Conservation (phyloP, 2,113 vertebrate species). For the Serilophus lunatus region DNA sequence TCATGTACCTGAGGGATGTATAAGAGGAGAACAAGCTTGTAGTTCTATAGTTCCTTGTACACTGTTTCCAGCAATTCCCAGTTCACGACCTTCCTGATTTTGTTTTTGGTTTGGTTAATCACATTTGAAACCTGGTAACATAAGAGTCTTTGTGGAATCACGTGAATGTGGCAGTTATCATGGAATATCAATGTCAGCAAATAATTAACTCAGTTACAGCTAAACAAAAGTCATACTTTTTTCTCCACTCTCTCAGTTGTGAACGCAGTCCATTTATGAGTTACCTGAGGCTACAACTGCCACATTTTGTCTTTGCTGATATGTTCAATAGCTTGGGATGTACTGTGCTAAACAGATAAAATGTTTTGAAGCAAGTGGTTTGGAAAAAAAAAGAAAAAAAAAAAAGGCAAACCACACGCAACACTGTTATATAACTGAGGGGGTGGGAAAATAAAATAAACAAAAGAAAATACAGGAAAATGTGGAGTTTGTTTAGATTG, state of each 20-base stretch:
- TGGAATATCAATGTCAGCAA: conserved; percentile 1
- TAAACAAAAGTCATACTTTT: neutral
- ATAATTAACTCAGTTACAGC: conserved; percentile 18
- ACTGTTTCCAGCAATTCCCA: neutral
- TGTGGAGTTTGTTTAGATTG: accelerated
- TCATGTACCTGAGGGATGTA: neutral
- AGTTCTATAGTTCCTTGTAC: neutral
- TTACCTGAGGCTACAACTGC: conserved; percentile 17
- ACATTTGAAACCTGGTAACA: neutral
- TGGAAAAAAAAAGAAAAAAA: too few relatives aligned
- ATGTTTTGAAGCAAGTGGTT: neutral
- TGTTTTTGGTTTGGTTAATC: neutral
- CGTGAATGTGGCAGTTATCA: neutral
- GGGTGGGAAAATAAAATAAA: neutral
- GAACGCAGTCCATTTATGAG: neutral
- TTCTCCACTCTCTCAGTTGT: neutral
- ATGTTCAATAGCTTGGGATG: neutral
- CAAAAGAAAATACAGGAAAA: neutral
- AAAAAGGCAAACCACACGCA: neutral
- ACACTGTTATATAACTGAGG: neutral
- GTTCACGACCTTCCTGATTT: neutral
- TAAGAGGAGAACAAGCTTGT: neutral
- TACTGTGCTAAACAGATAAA: conserved; percentile 27
- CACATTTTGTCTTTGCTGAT: conserved; percentile 36
- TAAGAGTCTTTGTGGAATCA: neutral